Evolutionary conservation across 30 jellyfish, hydroid and myxozoan species (phyloP), one percentile per base, ranked within the genome.

Genomic region (Clytia hemisphaerica): DNA sequence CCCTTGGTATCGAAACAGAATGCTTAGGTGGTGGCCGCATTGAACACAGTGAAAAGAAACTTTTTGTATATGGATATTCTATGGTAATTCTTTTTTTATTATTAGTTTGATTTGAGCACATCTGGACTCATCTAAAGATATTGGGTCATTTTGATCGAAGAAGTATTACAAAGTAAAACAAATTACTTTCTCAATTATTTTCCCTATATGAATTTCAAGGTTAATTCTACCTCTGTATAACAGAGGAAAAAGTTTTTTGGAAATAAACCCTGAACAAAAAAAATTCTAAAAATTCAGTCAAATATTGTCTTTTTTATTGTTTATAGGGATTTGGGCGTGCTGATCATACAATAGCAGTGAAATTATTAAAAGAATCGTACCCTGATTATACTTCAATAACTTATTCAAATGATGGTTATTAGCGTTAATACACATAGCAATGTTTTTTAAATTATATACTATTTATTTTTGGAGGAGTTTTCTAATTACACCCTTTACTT

Each of bases 1-100:
- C 80, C 28, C 80, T 82, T 40, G 95, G 98, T 12, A 60, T 76
- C 18, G 37, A 45, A 24, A 36, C 90, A 4, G 93, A 80, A 67
- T 89, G 98, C 71, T 64, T 83, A 31, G 98, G 98, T 59, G 98
- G 98, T 10, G 98, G 98, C 0, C 79, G 98, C 32, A 89, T 89
- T 28, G 78, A 75, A 16, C 98, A 89, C 50, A 57, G 70, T 34
- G 48, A 83, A 1, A 87, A 87, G 78, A 74, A 65, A 48, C 75
- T 89, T 31, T 50, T 71, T 16, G 98, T 89, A 1, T 89, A 80
- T 76, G 98, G 98, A 25, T 89, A 89, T 82, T 89, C 98, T 34
- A 58, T 89, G 95, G 98, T 89, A 69, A 10, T 91, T 79, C 14
- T n/a, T 19, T 59, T 26, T 26, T 0, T 14, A 58, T 19, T 9